Evolutionary conservation across 2,888 invertebrate species (phyloP).

Genomic region (Athripsodes cinereus): DNA sequence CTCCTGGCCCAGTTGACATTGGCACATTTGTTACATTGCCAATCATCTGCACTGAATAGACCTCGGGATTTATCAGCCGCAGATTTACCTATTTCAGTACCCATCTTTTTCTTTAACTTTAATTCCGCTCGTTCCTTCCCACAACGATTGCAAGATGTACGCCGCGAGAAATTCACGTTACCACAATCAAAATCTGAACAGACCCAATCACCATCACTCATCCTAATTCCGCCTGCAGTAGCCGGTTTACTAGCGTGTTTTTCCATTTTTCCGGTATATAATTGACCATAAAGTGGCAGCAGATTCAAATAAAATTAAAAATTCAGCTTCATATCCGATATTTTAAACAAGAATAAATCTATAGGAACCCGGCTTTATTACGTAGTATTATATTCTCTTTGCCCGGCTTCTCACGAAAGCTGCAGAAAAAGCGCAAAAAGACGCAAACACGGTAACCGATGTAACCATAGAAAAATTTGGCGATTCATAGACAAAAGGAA

Average conservation of each 20-base stretch:
- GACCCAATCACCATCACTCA: conserved; percentile 53
- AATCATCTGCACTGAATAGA: conserved; percentile 95
- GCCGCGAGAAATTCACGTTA: conserved; percentile 91
- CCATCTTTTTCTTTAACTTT: conserved; percentile 67
- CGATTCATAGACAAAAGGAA: no score
- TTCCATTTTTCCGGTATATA: background rate
- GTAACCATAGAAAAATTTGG: no score
- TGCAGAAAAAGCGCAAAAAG: no score
- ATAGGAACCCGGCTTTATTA: no score
- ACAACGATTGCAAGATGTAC: conserved; percentile 82
- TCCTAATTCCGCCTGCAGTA: conserved; percentile 8
- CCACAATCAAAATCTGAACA: conserved; percentile 69
- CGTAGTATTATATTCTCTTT: no score
- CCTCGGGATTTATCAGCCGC: conserved; percentile 97
- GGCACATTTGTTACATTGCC: conserved; percentile 99
- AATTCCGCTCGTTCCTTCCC: conserved; percentile 59
- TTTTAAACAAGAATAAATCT: no score
- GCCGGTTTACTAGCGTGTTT: conserved; percentile 6
- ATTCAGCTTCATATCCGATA: no score
- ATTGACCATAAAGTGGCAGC: no score
- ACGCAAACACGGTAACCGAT: no score
- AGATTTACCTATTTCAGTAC: conserved; percentile 95
- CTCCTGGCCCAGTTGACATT: conserved; percentile 99
- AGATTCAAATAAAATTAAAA: no score
- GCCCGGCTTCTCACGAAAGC: no score